Evolutionary conservation across 2,797 vertebrate genomes (phyloP).

Genomic region (Darevskia nairensis): DNA sequence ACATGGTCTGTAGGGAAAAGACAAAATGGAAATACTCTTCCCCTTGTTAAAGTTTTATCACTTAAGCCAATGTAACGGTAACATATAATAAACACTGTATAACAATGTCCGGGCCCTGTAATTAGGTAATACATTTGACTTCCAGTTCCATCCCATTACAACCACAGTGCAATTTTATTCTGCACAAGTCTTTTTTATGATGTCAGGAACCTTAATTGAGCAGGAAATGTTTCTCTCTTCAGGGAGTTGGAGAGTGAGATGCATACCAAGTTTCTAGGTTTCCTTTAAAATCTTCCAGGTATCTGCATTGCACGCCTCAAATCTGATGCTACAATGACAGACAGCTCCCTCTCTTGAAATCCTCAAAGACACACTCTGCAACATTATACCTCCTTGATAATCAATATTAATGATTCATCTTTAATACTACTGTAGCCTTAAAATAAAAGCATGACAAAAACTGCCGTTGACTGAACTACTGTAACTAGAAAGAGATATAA

Average conservation of each 20-base stretch:
- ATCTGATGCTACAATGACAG: constrained; percentile 27
- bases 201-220: constrained; percentile 60
- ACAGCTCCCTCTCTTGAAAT: constrained; percentile 30
- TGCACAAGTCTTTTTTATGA: constrained; percentile 29
- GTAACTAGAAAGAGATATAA: not conserved
- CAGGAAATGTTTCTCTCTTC: constrained; percentile 64
- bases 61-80: constrained; percentile 31
- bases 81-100: constrained; percentile 30
- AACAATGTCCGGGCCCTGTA: constrained; percentile 8
- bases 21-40: not conserved
- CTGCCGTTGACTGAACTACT: not conserved
- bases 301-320: constrained; percentile 38
- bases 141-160: constrained; percentile 36
- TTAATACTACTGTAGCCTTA: constrained; percentile 14
- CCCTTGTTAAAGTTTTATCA: constrained; percentile 10
- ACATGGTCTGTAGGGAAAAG: not conserved
- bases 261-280: constrained; percentile 51
- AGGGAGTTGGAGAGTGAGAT: constrained; percentile 62
- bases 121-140: constrained; percentile 47
- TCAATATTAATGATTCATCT: constrained; percentile 13
- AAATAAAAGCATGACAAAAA: not conserved
- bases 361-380: not conserved
- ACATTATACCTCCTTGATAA: constrained; percentile 42
- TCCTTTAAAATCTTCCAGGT: constrained; percentile 40
- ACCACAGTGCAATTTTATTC: constrained; percentile 41